phyloP scores from a whole-genome alignment of 2,888 invertebrate species.

The Plebejus anna region DNA sequence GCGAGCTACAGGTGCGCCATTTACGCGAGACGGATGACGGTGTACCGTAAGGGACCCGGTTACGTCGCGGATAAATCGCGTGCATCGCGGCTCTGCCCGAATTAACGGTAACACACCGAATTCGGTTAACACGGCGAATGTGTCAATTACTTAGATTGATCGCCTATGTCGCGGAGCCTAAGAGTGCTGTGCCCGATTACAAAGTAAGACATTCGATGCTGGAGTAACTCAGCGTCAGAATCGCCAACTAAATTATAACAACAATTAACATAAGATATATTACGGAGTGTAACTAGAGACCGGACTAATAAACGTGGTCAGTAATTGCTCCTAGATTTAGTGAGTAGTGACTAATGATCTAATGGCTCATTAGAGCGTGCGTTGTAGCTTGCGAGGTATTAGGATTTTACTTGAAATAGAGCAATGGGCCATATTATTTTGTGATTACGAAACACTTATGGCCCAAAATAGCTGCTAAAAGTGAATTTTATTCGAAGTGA shows the following conservation, averaged over 20 bases:
- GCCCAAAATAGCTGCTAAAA: not conserved
- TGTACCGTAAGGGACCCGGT: constrained; percentile 68
- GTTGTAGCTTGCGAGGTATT: not conserved
- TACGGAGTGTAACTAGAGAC: not conserved
- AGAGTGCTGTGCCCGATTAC: constrained; percentile 23
- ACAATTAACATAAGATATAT: constrained; percentile 17
- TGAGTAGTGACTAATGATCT: constrained; percentile 14
- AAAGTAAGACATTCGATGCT: constrained; percentile 6
- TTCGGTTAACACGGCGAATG: constrained; percentile 48
- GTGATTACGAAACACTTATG: not conserved
- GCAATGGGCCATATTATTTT: not conserved
- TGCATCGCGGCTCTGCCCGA: constrained; percentile 43
- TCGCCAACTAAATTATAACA: constrained; percentile 5
- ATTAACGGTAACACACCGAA: constrained; percentile 69
- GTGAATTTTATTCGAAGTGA: not conserved
- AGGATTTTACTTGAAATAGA: not conserved
- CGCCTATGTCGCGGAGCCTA: constrained; percentile 34
- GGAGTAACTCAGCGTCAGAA: constrained; percentile 7
- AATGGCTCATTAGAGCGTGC: constrained; percentile 9
- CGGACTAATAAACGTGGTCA: constrained; percentile 1
- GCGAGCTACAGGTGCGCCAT: constrained; percentile 35
- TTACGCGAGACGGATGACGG: constrained; percentile 44
- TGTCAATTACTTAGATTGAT: constrained; percentile 45
- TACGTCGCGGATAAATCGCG: constrained; percentile 70
- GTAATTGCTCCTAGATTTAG: constrained; percentile 17